Evolutionary conservation across 2,797 vertebrate species (phyloP), one percentile per base, ranked within the genome.

Genomic region (Pseudopleuronectes americanus): DNA sequence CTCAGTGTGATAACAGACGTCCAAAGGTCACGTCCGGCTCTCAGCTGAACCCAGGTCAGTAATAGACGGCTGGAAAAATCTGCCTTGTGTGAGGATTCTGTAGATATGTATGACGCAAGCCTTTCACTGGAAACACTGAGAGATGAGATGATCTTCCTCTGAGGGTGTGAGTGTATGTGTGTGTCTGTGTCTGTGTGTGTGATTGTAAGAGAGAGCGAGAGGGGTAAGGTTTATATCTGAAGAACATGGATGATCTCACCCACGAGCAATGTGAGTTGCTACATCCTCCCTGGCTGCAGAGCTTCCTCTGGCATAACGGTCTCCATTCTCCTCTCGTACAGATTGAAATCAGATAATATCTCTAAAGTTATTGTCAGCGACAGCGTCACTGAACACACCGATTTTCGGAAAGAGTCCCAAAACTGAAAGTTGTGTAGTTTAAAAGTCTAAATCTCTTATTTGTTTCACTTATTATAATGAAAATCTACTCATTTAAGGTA

Each of bases 221-320:
- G n/a, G 60, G 74, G 65, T 2, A 2, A 58, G 57, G 33, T 76
- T 84, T 87, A 60, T 66, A 81, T 86, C 69, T 78, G 71, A 77
- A 84, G 70, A 76, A 84, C 48, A 49, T 8, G 67, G 62, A 74
- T 92, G 92, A 93, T 79, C 87, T 93, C 91, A 92, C 81, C 64
- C 28, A 0, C 26, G 19, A 89, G 82, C 73, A 88, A 92, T 90
- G 87, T 72, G 77, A 82, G 69, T 54, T 57, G 76, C 77, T 88
- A 77, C 83, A 84, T 90, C 86, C 89, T 90, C 81, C 71, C 57
- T 73, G 73, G 76, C 73, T 76, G 74, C 61, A 24, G 55, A 74
- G 81, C 64, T 84, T 85, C 83, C 80, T 82, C 80, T 72, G 65
- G 75, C 74, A 77, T 83, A 88, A 87, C 31, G 57, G 53, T 4